These are phyloP conservation scores for Cryptotis parvus DNA, from an alignment of 2,113 vertebrate genomes.

Conservation along the genomic window DNA sequence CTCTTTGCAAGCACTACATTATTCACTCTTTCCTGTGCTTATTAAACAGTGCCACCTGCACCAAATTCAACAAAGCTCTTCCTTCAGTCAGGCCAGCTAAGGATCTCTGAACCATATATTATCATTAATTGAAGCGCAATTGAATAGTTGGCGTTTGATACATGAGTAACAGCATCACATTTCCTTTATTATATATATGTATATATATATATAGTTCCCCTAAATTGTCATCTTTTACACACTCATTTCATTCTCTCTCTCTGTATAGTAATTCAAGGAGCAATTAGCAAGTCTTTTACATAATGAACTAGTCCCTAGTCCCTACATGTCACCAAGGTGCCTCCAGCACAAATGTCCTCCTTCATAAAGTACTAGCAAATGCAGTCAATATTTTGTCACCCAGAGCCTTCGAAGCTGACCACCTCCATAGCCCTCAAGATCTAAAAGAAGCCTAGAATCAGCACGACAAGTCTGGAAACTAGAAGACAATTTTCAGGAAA, in stretches of 20 bases:
- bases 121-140: constrained; percentile 89
- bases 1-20: constrained; percentile 90
- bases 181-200: constrained; percentile 81
- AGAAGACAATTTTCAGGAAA: constrained; percentile 35
- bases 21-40: constrained; percentile 90
- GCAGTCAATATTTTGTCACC: constrained; percentile 89
- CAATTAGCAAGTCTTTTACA: constrained; percentile 91
- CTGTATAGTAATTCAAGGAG: constrained; percentile 86
- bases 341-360: constrained; percentile 86
- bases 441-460: constrained; percentile 16
- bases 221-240: constrained; percentile 86
- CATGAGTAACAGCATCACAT: constrained; percentile 84
- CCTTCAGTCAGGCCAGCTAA: constrained; percentile 87
- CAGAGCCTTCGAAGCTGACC: constrained; percentile 78
- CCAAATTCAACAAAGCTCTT: constrained; percentile 89
- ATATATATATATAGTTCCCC: constrained; percentile 63
- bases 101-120: constrained; percentile 86
- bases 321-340: constrained; percentile 87
- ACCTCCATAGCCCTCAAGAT: constrained; percentile 72
- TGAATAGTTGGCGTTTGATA: constrained; percentile 86
- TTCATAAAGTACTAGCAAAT: constrained; percentile 84
- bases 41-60: constrained; percentile 92
- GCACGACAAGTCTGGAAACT: constrained; percentile 76
- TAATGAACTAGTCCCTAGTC: constrained; percentile 89
- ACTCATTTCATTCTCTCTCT: constrained; percentile 86